Base-by-base conservation (phyloP, 2,113 vertebrate species). In the Agelaius tricolor region DNA sequence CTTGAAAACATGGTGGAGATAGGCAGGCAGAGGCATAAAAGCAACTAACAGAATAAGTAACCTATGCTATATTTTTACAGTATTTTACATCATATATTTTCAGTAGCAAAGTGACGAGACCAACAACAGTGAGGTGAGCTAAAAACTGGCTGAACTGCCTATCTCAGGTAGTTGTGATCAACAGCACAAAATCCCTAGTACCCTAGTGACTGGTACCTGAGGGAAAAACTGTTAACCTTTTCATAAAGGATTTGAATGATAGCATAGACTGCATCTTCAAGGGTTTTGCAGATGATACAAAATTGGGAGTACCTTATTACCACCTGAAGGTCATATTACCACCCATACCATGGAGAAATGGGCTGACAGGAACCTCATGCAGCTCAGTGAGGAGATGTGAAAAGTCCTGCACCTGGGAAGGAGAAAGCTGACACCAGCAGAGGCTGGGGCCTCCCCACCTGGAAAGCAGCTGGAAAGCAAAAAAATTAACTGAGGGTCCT, bases 301-400 rank as follows among this genome's bases (percentile, higher is more conserved):
- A 88, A 52, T 0, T 27, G 6, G 18, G 10, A 68, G 11, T 22
- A 17, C 2, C 3, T 46, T 13, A 27, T 58, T 51, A 51, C 5
- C 1, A 26, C 10, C 13, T 20, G 5, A 28, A 46, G 11, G 11
- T 28, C 3, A 0, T 44, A 20, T 30, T 58, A 15, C 3, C 16
- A 10, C 28, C 21, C 8, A 73, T 28, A 65, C 7, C 14, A 13
- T 46, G 33, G 15, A 84, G 26, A 83, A 71, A 47, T 39, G 11
- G 14, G 7, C 15, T 33, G 31, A 39, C 12, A 35, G 17, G 8
- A 68, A 31, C 3, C 2, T 66, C 2, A 4, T 24, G 10, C 3
- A 61, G 6, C 26, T 71, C 18, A 67, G 33, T 9, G 27, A 65
- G 22, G 11, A 22, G 27, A 68, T 15, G 13, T 39, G 17, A 15